phyloP scores from a whole-genome alignment of 2,888 invertebrate species.

The Diaprepes abbreviatus region DNA sequence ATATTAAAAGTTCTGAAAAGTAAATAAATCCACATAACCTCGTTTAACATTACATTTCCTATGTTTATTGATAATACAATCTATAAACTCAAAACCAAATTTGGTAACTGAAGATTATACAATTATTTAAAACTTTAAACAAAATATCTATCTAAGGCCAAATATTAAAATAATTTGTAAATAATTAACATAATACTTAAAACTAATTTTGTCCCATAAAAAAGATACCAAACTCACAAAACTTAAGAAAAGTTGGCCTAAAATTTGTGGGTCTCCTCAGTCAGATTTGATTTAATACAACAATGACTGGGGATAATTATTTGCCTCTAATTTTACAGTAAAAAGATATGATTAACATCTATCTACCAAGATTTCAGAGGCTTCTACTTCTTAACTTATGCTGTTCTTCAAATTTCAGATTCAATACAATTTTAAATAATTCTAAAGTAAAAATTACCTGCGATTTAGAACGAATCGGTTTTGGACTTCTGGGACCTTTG shows the following conservation, averaged over 20 bases:
- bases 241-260: constrained; percentile 4
- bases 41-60: too few species aligned
- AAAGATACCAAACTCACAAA: constrained; percentile 12
- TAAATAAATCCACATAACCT: too few species aligned
- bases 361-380: constrained; percentile 40
- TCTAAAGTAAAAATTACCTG: constrained; percentile 11
- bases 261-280: constrained; percentile 20
- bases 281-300: constrained; percentile 24
- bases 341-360: constrained; percentile 2
- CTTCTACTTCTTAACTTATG: not conserved
- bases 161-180: constrained; percentile 18
- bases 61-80: too few species aligned
- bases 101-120: too few species aligned
- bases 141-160: too few species aligned
- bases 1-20: too few species aligned
- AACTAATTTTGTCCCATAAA: constrained; percentile 26
- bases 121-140: too few species aligned
- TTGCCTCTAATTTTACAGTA: constrained; percentile 36
- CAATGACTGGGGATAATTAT: constrained; percentile 23
- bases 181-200: too few species aligned
- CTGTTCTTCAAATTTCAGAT: too few species aligned
- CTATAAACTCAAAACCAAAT: too few species aligned
- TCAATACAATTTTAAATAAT: too few species aligned
- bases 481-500: constrained; percentile 8
- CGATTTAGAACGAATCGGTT: not conserved